A percentile compares a stretch with the other conserved stretches of the same genome.
Conservation (phyloP, 2,797 vertebrate genomes). For the Selene dorsalis region DNA sequence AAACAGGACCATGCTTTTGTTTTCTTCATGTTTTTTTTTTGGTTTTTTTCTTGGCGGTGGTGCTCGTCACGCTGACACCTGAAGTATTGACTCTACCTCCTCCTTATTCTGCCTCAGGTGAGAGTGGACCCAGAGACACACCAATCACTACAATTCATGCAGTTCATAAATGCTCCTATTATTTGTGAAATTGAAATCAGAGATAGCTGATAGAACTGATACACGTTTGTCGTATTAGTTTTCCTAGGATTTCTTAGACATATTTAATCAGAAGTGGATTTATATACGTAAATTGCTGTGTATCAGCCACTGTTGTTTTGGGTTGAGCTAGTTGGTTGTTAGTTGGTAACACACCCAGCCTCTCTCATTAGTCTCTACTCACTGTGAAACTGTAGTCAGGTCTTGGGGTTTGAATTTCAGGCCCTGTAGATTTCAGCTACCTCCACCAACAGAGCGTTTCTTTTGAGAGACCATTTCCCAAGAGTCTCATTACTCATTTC, state of each 20-base stretch:
- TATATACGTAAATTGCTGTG: background rate
- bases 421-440: background rate
- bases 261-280: background rate
- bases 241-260: background rate
- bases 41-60: too few relatives aligned
- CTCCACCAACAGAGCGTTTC: background rate
- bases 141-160: background rate
- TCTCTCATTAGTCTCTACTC: conserved; percentile 16
- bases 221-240: background rate
- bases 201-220: background rate
- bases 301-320: background rate
- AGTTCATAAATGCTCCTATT: background rate
- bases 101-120: background rate
- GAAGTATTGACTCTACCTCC: background rate
- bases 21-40: conserved; percentile 4
- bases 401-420: conserved; percentile 33
- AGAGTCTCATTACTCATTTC: conserved; percentile 40
- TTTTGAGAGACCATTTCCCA: conserved; percentile 6
- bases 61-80: background rate
- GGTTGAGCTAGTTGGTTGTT: background rate
- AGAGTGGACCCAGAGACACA: background rate
- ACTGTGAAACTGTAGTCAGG: conserved; percentile 17
- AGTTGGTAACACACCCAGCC: background rate
- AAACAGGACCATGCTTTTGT: background rate
- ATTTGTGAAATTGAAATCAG: background rate